Evolutionary conservation across 1,140 invertebrate genomes (phyloP).

Genomic region (Neodiprion virginianus): DNA sequence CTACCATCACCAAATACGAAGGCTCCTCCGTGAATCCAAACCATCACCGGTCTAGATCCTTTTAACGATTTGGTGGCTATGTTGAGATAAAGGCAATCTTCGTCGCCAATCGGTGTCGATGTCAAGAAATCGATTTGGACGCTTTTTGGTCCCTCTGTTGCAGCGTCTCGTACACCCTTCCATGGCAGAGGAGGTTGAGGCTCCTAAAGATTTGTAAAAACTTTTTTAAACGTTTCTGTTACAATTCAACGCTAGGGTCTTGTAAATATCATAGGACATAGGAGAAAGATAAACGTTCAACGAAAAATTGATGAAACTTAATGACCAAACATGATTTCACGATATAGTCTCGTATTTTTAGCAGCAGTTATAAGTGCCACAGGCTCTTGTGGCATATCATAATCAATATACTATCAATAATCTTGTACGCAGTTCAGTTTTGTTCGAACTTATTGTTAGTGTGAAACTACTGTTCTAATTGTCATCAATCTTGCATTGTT

Average conservation of each 20-base stretch:
- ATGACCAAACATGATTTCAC: not conserved
- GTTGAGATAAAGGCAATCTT: conserved; percentile 84
- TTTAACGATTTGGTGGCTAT: conserved; percentile 73
- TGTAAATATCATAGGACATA: too few species aligned
- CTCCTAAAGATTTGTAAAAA: conserved; percentile 31
- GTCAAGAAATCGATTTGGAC: conserved; percentile 29
- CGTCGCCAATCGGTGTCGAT: conserved; percentile 58
- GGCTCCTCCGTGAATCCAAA: conserved; percentile 76
- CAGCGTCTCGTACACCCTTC: conserved; percentile 37
- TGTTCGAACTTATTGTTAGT: too few species aligned
- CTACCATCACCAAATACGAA: conserved; percentile 63
- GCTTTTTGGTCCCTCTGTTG: conserved; percentile 27
- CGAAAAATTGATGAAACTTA: too few species aligned
- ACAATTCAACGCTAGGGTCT: not conserved
- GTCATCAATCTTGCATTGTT: too few species aligned
- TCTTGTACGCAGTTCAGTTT: too few species aligned
- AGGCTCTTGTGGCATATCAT: too few species aligned
- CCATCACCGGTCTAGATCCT: conserved; percentile 67
- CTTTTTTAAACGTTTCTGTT: not conserved
- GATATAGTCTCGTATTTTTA: not conserved
- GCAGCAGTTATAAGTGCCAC: not conserved
- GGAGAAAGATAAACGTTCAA: too few species aligned
- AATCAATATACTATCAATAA: too few species aligned
- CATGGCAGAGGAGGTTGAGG: conserved; percentile 38
- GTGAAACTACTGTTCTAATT: too few species aligned